Evolutionary conservation across 2,113 vertebrate species (phyloP).

Genomic region (Pelodiscus sinensis): DNA sequence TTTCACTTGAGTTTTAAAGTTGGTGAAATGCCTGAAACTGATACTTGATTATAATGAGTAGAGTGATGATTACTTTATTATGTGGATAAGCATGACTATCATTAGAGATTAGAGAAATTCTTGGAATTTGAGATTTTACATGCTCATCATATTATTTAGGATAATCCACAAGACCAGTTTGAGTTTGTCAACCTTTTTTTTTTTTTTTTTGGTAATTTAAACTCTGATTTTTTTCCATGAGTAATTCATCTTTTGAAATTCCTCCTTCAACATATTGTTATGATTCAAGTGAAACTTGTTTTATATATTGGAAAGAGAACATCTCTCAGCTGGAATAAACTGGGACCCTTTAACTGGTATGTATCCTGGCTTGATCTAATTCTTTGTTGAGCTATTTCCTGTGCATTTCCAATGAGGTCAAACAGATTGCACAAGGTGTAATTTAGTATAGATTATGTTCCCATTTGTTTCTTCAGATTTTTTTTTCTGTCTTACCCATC

Average conservation of each 20-base stretch:
- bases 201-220: background rate
- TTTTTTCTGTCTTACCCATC: background rate
- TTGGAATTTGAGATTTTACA: background rate
- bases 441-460: background rate
- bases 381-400: background rate
- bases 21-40: background rate
- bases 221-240: accelerated
- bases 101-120: background rate
- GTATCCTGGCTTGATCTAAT: background rate
- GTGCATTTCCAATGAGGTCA: background rate
- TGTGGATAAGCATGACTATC: background rate
- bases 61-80: background rate
- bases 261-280: background rate
- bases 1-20: background rate
- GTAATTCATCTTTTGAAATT: background rate
- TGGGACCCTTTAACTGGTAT: background rate
- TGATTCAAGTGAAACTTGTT: background rate
- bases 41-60: background rate
- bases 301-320: background rate
- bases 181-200: background rate
- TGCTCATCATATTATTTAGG: background rate
- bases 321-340: background rate
- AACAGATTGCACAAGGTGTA: background rate
- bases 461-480: background rate
- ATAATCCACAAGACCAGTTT: background rate